Evolutionary conservation across 2,888 invertebrate genomes (phyloP).

Genomic region (Phragmatobia fuliginosa): DNA sequence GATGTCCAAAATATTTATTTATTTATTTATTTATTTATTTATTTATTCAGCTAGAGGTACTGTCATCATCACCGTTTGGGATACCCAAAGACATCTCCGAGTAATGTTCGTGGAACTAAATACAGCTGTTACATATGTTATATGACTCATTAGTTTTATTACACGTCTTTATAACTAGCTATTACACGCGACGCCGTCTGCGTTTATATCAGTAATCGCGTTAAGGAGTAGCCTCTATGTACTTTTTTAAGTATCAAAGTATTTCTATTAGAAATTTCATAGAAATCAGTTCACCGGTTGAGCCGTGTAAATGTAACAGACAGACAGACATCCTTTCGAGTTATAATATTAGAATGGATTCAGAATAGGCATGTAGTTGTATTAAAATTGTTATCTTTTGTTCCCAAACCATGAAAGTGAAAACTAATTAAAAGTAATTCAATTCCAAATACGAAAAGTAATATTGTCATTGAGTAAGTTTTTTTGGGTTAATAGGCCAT

Average conservation of each 20-base stretch:
- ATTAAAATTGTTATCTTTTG: slow-evolving; percentile 2
- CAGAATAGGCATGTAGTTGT: not conserved
- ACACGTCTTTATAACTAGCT: slow-evolving; percentile 8
- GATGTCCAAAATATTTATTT: no score
- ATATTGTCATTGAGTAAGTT: not conserved
- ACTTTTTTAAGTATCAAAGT: no score
- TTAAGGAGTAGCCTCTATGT: no score
- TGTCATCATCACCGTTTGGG: not conserved
- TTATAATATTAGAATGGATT: no score
- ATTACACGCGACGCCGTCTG: no score
- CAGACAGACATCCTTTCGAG: no score
- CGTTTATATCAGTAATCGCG: no score
- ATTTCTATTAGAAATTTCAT: no score
- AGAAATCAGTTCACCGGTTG: no score
- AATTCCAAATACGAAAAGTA: not conserved
- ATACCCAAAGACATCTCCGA: slow-evolving; percentile 5
- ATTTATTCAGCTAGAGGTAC: not conserved
- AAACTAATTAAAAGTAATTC: not conserved
- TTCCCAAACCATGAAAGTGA: not conserved
- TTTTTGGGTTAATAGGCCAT: not conserved
- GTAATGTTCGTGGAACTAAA: slow-evolving; percentile 13
- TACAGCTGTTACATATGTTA: slow-evolving; percentile 10
- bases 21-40: no score
- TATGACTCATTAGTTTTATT: slow-evolving; percentile 12
- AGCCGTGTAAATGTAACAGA: no score